Base-by-base conservation (phyloP, 2,888 invertebrate genomes). In the Entomobrya proxima region DNA sequence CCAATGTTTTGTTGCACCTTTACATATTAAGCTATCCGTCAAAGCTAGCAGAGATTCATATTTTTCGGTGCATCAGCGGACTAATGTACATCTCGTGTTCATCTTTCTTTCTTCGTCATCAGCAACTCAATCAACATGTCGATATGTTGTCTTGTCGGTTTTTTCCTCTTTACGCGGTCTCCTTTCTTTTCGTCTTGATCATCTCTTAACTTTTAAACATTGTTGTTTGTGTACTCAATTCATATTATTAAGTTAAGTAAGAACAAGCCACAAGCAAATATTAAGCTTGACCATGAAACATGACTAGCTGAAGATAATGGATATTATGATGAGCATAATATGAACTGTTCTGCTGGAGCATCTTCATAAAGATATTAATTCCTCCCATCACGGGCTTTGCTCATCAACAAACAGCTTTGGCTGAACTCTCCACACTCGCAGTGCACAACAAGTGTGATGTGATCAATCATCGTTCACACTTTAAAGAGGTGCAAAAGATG, bases 41-140 rank as follows among this genome's bases (percentile, higher is more conserved):
- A 35, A 32, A n/a, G n/a, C n/a, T n/a, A n/a, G n/a, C n/a, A n/a
- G n/a, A n/a, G n/a, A 35, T 21, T 74, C 27, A n/a, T 37, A 1
- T 15, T 67, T 9, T 67, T 67, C 37, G 24, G 21, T 40, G 24
- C 2, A 13, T n/a, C 7, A 47, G n/a, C 47, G n/a, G 30, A 64
- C 67, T 79, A 79, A 79, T 79, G 79, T 55, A 79, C 35, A 79
- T 79, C 64, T 67, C 79, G 67, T 79, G 79, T 79, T 67, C 67
- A n/a, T 67, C 13, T 35, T 35, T 5, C 18, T 21, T 30, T 2
- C 7, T 67, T 7, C 15, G 2, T 7, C n/a, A 75, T 52, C 76
- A 30, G 18, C 76, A 58, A 58, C 50, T 47, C 55, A 30, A 52
- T 52, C 77, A 47, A 44, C 40, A 76, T 76, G 55, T 24, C 32